Conservation (phyloP, 2,888 invertebrate species). For the Brenthis hecate region DNA sequence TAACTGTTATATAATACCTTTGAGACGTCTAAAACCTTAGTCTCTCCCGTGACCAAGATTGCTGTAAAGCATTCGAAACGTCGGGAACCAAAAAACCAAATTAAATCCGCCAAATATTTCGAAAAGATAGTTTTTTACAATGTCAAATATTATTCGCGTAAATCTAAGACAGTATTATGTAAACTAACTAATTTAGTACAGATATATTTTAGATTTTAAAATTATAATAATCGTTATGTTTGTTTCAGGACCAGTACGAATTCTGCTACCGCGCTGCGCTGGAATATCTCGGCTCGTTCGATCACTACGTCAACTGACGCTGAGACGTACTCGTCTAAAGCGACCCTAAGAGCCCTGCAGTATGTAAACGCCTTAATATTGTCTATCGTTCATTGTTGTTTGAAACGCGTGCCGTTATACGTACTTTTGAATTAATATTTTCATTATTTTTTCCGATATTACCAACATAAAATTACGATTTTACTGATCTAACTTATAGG, state of each 20-base stretch:
- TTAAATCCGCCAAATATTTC: too few relatives aligned
- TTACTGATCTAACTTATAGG: not conserved
- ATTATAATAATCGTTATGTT: constrained; percentile 24
- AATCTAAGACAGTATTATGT: too few relatives aligned
- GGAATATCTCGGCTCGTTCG: constrained; percentile 98
- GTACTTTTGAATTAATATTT: not conserved
- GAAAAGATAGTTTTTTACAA: too few relatives aligned
- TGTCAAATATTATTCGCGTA: too few relatives aligned
- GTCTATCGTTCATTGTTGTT: constrained; percentile 16
- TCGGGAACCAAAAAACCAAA: too few relatives aligned
- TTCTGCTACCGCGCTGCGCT: constrained; percentile 99
- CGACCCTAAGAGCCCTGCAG: constrained; percentile 34
- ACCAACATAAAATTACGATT: not conserved
- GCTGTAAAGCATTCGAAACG: too few relatives aligned
- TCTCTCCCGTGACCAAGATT: too few relatives aligned
- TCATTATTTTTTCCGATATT: not conserved
- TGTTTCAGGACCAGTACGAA: constrained; percentile 96
- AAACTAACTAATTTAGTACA: too few relatives aligned
- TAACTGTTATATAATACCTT: too few relatives aligned
- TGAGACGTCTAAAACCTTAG: too few relatives aligned
- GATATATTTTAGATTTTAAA: not conserved
- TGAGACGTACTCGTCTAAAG: constrained; percentile 76
- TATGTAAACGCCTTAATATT: constrained; percentile 30
- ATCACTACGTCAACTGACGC: constrained; percentile 95
- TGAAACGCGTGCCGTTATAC: constrained; percentile 10